Base-by-base conservation (phyloP, 2,113 vertebrate genomes). In the Caracal caracal region DNA sequence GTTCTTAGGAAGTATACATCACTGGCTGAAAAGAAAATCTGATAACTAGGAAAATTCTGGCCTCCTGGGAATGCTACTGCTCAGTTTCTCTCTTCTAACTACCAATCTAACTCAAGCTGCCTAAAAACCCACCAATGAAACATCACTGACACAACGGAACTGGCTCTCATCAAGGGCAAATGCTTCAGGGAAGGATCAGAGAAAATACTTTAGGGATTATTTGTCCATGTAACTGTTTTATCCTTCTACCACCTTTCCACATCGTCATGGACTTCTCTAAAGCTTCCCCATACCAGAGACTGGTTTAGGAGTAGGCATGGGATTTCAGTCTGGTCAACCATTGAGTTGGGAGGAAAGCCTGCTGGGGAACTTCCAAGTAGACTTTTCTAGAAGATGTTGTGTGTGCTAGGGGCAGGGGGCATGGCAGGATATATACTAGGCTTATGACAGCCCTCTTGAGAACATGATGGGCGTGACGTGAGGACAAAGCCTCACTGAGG, bases 161-260 rank as follows among this genome's bases (percentile, higher is more conserved):
- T 17, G 26, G 33, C 10, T 95, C 28, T 53, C 71, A 35, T 59
- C n/a, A 95, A 68, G 83, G 26, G 49, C 33, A 76, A 88, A 49
- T 56, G 40, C 6, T 88, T 85, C 30, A 49, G 30, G n/a, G 49
- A 91, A 85, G 76, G 61, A 24, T 19, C 2, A 9, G 5, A 87
- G 26, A 71, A 70, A 33, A 3, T 22, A 47, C 43, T 63, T 70
- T 8, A 47, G 40, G 33, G 71, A 35, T 66, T 63, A 71, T 20
- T 24, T 11, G 6, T 4, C 13, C 63, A n/a, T 40, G 24, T 43
- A 22, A 22, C 37, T 61, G 47, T 51, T 51, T 24, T 3, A 28
- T 0, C 0, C 28, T 22, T 9, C 43, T 0, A 40, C 24, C 28
- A 4, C 33, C 83, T 40, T 53, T n/a, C 7, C 28, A 37, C 47